These are phyloP conservation scores for Megamerina dolium DNA, from an alignment of 2,888 invertebrate species.

Conservation along the genomic window DNA sequence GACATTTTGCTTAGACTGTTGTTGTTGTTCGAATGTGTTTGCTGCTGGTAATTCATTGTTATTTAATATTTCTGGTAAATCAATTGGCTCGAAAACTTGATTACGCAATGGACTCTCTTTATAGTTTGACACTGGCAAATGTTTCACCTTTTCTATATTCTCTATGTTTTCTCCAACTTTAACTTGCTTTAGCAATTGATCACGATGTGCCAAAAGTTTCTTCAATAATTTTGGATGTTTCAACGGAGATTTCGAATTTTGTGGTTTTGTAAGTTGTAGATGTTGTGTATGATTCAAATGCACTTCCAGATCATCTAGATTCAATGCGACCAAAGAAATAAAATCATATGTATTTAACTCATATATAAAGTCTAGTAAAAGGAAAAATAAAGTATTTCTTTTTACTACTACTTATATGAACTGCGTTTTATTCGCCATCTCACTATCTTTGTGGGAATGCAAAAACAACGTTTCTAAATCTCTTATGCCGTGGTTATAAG, in stretches of 20 bases:
- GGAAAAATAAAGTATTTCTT: background rate
- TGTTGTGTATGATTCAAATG: conserved; percentile 49
- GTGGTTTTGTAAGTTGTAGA: conserved; percentile 35
- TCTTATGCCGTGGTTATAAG: no score
- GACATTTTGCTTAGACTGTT: conserved; percentile 16
- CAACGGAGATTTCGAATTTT: conserved; percentile 36
- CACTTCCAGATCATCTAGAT: conserved; percentile 42
- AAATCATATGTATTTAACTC: no score
- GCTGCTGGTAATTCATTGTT: conserved; percentile 22
- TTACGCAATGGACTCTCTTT: conserved; percentile 29
- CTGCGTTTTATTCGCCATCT: no score
- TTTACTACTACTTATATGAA: background rate
- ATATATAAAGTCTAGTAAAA: background rate
- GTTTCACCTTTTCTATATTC: conserved; percentile 19
- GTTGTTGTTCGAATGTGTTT: conserved; percentile 14
- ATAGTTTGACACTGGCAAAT: conserved; percentile 16
- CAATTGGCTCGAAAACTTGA: conserved; percentile 25
- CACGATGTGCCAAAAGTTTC: conserved; percentile 40
- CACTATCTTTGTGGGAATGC: no score
- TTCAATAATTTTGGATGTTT: conserved; percentile 49
- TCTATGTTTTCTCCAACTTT: conserved; percentile 22
- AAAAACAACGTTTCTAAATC: no score
- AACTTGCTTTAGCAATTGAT: conserved; percentile 34
- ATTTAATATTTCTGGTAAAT: conserved; percentile 31
- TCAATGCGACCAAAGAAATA: no score